Base-by-base conservation (phyloP, 2,888 invertebrate genomes). In the Cryptocheilus praepositus region DNA sequence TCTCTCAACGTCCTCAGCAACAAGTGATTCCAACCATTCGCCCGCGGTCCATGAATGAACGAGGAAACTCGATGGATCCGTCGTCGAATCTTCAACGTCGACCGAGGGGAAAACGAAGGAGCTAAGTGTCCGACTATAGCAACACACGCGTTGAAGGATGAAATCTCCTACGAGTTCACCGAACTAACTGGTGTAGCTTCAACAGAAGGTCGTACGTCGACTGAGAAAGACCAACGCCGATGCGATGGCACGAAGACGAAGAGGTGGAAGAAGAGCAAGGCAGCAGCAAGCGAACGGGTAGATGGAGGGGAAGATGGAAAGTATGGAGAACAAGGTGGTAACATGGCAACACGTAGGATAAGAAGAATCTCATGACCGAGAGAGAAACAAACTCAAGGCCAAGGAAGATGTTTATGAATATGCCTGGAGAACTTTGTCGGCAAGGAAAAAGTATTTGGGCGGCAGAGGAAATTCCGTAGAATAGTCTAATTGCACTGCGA, bases 131-230 rank as follows among this genome's bases (percentile, higher is more conserved):
- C 13, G 7, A 36, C 8, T 36, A 36, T 36, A 4, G 36, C 25
- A 25, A n/a, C 46, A 25, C 46, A 21, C 58, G 46, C 58, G 56
- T 56, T 19, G 46, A 58, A 54, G 44, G 49, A 46, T 63, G 49
- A 46, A 46, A 63, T 58, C 52, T 51, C 44, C 44, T 52, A 62
- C 62, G 59, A 55, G 53, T 63, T 57, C 61, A 63, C 72, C 63
- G 46, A 63, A 22, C 61, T 66, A 21, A 18, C 52, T 43, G 52
- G n/a, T 63, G 69, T 67, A 66, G 67, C 64, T 64, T 67, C 65
- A 73, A 28, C 49, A 52, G 79, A 79, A 75, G 74, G 70, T 75
- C 80, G 71, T 74, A 54, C 70, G 52, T 59, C 76, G 74, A 79
- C 79, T 79, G 80, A 79, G 53, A 60, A 67, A 66, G 58, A 19